Evolutionary conservation across 2,113 vertebrate species (phyloP), one percentile per base, ranked within the genome.

Genomic region (Lampris incognitus): DNA sequence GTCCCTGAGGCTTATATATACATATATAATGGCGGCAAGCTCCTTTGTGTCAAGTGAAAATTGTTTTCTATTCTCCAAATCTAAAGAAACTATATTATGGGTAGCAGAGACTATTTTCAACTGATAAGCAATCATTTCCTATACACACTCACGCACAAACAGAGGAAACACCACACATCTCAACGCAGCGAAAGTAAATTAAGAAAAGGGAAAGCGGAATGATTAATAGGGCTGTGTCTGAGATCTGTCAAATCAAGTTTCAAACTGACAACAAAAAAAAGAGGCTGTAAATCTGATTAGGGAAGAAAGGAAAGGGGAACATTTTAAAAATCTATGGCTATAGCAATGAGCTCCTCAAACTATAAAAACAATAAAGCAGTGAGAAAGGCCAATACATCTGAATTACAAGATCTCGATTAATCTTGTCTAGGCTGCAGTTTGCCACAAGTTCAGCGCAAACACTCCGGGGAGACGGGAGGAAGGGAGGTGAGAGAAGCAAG

Each of bases 381-480:
- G 24, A 48, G 48, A 72, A 72, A 69, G 9, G 24, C 46, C 5
- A 64, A 59, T 74, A 70, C 74, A 24, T 85, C 63, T 76, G 71
- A 78, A 85, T 80, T 68, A 66, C 71, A 63, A 38, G 51, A 56
- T 64, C 58, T 72, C n/a, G 2, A 59, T 73, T 75, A 63, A 58
- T 78, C 54, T 71, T 9, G 69, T 82, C 69, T 66, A 72, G 68
- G 72, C 39, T 24, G 61, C 60, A 59, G 51, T 44, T 66, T 75
- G 38, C 39, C 50, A 48, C 36, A 40, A 81, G 70, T 83, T 66
- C 40, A 56, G 39, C 44, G 50, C 75, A 72, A 57, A 51, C 42
- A 85, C 82, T 85, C 76, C 50, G 1, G 70, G 66, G 88, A 81
- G 77, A 48, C 6, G 38, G 44, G n/a, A 42, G 72, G 64, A 5